Conservation (phyloP, 1,140 invertebrate genomes). For the Maniola jurtina region DNA sequence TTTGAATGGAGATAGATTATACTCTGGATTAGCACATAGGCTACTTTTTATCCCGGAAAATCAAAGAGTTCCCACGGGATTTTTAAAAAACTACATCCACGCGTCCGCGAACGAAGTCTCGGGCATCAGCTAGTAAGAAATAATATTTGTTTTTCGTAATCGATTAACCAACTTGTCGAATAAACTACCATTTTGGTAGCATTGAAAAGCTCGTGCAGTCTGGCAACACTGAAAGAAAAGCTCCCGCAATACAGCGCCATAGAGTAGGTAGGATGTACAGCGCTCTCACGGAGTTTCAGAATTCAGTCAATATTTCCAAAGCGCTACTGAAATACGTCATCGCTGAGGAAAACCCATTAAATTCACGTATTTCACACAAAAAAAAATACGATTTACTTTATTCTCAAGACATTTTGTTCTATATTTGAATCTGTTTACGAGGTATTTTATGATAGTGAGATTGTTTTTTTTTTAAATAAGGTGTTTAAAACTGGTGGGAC, state of each 20-base stretch:
- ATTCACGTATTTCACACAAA: not conserved
- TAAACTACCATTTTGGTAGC: constrained; percentile 1
- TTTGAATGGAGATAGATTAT: too few species aligned
- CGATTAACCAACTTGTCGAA: too few species aligned
- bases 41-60: too few species aligned
- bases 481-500: not conserved
- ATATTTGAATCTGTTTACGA: not conserved
- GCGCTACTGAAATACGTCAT: not conserved
- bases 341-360: not conserved
- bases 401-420: not conserved
- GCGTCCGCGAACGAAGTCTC: too few species aligned
- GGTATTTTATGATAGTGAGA: not conserved
- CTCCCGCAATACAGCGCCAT: too few species aligned
- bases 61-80: too few species aligned
- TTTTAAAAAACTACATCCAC: too few species aligned
- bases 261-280: too few species aligned
- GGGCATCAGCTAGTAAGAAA: too few species aligned
- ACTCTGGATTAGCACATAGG: too few species aligned
- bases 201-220: not conserved
- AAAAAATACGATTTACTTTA: not conserved
- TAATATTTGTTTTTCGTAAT: too few species aligned
- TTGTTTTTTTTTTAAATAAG: not conserved
- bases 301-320: constrained; percentile 9
- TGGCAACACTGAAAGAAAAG: constrained; percentile 6
- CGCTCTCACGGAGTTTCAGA: not conserved